A percentile compares a stretch with the other conserved stretches of the same genome.
Evolutionary conservation across 2,888 invertebrate species (phyloP).

Genomic region (Byasa hedistus): DNA sequence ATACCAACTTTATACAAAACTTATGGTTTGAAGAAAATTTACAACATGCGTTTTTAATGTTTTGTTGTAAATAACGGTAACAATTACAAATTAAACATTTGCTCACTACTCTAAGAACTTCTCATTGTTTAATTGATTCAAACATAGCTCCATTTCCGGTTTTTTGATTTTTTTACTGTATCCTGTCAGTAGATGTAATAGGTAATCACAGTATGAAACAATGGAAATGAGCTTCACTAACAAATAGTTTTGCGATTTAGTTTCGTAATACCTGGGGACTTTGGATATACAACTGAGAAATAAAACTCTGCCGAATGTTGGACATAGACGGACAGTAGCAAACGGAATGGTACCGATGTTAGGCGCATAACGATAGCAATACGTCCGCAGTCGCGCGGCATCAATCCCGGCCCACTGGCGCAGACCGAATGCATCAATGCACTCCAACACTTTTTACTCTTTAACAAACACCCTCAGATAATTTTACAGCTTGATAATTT

Average conservation of each 20-base stretch:
- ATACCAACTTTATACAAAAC: neutral
- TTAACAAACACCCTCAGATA: neutral
- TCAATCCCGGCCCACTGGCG: constrained; percentile 71
- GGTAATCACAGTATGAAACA: neutral
- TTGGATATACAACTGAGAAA: constrained; percentile 35
- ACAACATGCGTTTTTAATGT: too few relatives aligned
- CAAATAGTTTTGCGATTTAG: constrained; percentile 15
- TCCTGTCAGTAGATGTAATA: too few relatives aligned
- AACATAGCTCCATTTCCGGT: too few relatives aligned
- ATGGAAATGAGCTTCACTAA: neutral
- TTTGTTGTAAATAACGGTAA: too few relatives aligned
- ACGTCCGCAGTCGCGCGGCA: constrained; percentile 64
- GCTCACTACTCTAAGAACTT: too few relatives aligned
- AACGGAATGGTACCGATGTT: constrained; percentile 70
- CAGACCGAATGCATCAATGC: constrained; percentile 69
- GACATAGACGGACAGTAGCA: constrained; percentile 62
- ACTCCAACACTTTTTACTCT: constrained; percentile 40
- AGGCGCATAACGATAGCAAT: constrained; percentile 75
- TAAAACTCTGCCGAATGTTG: constrained; percentile 58
- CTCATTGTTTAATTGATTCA: too few relatives aligned
- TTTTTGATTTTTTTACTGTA: too few relatives aligned
- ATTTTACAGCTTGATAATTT: neutral
- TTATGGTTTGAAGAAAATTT: neutral
- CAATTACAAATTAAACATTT: too few relatives aligned
- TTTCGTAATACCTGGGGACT: constrained; percentile 18